A percentile compares a stretch with the other conserved stretches of the same genome.
Evolutionary conservation across 2,797 vertebrate species (phyloP).

Genomic region (Trachops cirrhosus): DNA sequence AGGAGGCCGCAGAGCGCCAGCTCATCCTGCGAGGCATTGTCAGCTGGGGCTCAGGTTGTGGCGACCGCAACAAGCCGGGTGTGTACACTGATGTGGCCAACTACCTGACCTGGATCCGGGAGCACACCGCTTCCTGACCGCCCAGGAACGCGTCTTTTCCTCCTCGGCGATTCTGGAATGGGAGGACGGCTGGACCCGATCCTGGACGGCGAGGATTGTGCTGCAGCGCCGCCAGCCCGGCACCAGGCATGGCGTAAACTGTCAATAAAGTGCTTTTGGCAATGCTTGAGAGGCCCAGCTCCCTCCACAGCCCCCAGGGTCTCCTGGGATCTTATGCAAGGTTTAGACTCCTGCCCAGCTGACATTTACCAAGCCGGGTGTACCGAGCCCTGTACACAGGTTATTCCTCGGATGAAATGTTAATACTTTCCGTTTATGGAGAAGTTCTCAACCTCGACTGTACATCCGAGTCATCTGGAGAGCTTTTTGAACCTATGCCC

Average conservation of each 20-base stretch:
- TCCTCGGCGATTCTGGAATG: neutral
- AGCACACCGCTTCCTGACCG: conserved; percentile 48
- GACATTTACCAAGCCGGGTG: neutral
- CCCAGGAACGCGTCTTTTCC: neutral
- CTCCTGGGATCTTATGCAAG: neutral
- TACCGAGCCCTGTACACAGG: neutral
- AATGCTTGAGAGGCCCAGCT: neutral
- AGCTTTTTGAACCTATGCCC: neutral
- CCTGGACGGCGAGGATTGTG: neutral
- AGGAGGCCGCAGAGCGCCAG: neutral
- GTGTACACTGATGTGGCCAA: conserved; percentile 76
- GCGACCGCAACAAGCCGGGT: conserved; percentile 75
- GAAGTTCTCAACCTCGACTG: neutral
- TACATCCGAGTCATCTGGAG: neutral
- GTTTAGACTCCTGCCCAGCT: neutral
- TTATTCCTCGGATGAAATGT: neutral
- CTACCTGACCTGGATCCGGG: conserved; percentile 76
- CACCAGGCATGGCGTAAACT: neutral
- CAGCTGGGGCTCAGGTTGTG: conserved; percentile 81
- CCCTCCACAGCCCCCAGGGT: neutral
- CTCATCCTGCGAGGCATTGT: conserved; percentile 72
- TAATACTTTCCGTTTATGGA: neutral
- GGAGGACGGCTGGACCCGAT: neutral
- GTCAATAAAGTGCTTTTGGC: conserved; percentile 65
- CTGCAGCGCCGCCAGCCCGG: neutral